These are phyloP conservation scores for Drosophila dunni DNA, from an alignment of 1,140 invertebrate species.

Conservation along the genomic window DNA sequence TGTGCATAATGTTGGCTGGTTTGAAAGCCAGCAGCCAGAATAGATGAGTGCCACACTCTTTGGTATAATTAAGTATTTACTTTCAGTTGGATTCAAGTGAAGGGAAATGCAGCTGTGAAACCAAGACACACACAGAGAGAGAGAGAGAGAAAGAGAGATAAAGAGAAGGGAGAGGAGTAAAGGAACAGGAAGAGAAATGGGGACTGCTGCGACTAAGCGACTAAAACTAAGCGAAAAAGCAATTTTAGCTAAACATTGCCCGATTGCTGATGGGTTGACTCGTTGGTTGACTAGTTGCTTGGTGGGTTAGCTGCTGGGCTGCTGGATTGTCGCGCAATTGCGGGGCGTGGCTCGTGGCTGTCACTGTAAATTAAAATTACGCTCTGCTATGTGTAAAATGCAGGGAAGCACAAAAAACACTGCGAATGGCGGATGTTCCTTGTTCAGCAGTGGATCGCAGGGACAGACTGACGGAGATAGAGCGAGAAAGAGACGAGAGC, in stretches of 20 bases:
- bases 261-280: slow-evolving; percentile 5
- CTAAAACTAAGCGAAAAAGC: slow-evolving; percentile 77
- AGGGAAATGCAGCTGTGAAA: slow-evolving; percentile 64
- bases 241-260: slow-evolving; percentile 73
- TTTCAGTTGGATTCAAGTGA: slow-evolving; percentile 55
- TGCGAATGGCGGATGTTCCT: slow-evolving; percentile 1
- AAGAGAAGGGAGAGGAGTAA: slow-evolving; percentile 29
- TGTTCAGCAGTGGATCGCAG: background rate
- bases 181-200: slow-evolving; percentile 34
- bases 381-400: slow-evolving; percentile 70
- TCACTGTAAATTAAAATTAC: slow-evolving; percentile 71
- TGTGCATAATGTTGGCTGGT: slow-evolving; percentile 66
- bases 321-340: background rate
- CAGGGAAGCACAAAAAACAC: slow-evolving; percentile 62
- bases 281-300: background rate
- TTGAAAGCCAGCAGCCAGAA: slow-evolving; percentile 62
- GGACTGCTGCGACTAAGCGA: slow-evolving; percentile 20
- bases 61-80: slow-evolving; percentile 78
- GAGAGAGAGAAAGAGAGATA: slow-evolving; percentile 35
- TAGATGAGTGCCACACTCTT: slow-evolving; percentile 49
- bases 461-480: background rate
- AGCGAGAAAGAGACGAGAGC: slow-evolving; percentile 8
- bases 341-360: slow-evolving; percentile 41
- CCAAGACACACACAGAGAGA: slow-evolving; percentile 44
- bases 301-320: background rate